A percentile compares a stretch with the other conserved stretches of the same genome.
phyloP scores from a whole-genome alignment of 2,113 vertebrate genomes.

The Leptodactylus fuscus region DNA sequence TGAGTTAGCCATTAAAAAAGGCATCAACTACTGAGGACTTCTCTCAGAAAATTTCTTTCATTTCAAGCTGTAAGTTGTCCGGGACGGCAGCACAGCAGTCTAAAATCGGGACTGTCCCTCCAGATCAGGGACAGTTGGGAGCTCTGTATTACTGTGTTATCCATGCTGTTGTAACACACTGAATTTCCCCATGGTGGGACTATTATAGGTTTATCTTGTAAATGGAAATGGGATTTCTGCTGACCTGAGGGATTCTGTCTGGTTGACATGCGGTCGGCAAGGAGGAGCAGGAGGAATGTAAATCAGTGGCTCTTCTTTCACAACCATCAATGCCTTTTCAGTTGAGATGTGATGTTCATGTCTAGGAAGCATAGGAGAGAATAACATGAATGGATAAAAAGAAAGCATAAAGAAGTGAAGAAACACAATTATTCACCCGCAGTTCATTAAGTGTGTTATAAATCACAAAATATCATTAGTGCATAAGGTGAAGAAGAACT shows the following conservation, averaged over 20 bases:
- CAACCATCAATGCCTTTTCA: slow-evolving; percentile 91
- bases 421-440: not conserved
- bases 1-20: no score
- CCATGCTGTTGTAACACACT: no score
- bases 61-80: no score
- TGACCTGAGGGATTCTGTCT: slow-evolving; percentile 90
- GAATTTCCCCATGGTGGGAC: no score
- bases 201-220: no score
- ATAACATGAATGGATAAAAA: no score
- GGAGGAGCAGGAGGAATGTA: slow-evolving; percentile 80
- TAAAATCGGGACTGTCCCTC: no score
- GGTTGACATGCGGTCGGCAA: slow-evolving; percentile 88
- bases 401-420: not conserved
- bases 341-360: slow-evolving; percentile 72
- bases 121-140: no score
- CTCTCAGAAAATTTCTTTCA: no score
- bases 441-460: not conserved
- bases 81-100: no score
- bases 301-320: slow-evolving; percentile 84
- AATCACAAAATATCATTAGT: not conserved
- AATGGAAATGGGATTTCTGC: slow-evolving; percentile 51
- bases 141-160: no score
- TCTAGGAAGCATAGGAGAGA: slow-evolving; percentile 61
- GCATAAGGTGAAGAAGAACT: not conserved
- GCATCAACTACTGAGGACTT: no score